Conservation (phyloP, 1,140 invertebrate genomes). For the Anagrus nilaparvatae region DNA sequence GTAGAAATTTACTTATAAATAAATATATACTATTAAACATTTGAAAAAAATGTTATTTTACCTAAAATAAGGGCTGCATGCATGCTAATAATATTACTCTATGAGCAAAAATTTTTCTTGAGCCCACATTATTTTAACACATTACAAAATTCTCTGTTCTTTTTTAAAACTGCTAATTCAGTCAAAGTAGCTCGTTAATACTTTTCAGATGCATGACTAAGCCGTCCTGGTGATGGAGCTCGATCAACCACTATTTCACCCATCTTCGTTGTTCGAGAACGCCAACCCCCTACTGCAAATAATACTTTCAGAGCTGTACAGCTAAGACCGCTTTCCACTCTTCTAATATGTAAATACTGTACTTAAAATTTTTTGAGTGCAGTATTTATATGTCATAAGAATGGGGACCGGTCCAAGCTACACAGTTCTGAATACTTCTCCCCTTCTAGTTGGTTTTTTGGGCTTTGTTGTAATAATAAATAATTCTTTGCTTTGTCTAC, state of each 20-base stretch:
- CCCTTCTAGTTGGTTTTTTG: slow-evolving; percentile 82
- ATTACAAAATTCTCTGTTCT: slow-evolving; percentile 89
- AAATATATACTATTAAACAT: too few relatives aligned
- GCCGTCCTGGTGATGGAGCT: slow-evolving; percentile 68
- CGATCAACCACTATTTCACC: slow-evolving; percentile 60
- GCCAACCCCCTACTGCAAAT: slow-evolving; percentile 97
- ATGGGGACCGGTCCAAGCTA: too few relatives aligned
- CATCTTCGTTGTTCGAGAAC: slow-evolving; percentile 95
- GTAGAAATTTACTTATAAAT: too few relatives aligned
- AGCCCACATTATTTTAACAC: slow-evolving; percentile 94
- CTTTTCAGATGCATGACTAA: slow-evolving; percentile 90
- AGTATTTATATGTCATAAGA: too few relatives aligned
- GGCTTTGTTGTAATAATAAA: slow-evolving; percentile 88
- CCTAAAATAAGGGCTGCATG: slow-evolving; percentile 56
- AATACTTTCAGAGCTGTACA: slow-evolving; percentile 92
- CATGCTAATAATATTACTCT: slow-evolving; percentile 88
- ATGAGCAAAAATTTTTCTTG: slow-evolving; percentile 91
- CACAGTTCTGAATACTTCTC: too few relatives aligned
- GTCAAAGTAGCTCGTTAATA: slow-evolving; percentile 84
- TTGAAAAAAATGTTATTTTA: too few relatives aligned
- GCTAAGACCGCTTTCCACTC: too few relatives aligned
- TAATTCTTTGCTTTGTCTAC: slow-evolving; percentile 99
- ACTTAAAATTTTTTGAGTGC: too few relatives aligned
- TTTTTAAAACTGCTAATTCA: slow-evolving; percentile 76
- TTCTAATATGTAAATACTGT: too few relatives aligned